These are phyloP conservation scores for Hippocampus comes DNA, from an alignment of 2,113 vertebrate genomes.

Conservation along the genomic window DNA sequence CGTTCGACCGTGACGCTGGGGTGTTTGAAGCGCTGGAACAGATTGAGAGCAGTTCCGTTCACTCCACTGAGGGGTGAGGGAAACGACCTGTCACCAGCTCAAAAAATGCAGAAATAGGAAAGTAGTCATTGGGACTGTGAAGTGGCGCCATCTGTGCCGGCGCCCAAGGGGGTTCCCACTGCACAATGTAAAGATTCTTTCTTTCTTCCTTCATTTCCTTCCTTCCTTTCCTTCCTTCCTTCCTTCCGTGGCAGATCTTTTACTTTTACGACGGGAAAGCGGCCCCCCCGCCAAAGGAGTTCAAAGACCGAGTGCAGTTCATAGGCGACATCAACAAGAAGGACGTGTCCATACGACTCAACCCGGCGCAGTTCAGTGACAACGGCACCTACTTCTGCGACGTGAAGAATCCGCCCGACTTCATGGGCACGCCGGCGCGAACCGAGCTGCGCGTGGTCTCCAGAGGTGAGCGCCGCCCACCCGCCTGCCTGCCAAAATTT, in stretches of 20 bases:
- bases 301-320: constrained; percentile 82
- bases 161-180: no score
- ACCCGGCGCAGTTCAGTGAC: constrained; percentile 83
- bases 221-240: constrained; percentile 5
- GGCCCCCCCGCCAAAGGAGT: constrained; percentile 67
- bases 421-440: constrained; percentile 73
- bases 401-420: constrained; percentile 88
- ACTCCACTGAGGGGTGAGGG: no score
- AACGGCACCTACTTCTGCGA: constrained; percentile 90
- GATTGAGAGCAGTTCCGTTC: no score
- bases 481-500: no score
- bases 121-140: no score
- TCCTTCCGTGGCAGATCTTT: constrained; percentile 76
- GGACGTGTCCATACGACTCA: constrained; percentile 86
- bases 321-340: constrained; percentile 89
- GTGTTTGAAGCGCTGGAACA: no score
- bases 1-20: no score
- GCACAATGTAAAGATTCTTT: no score
- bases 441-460: constrained; percentile 83
- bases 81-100: no score
- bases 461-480: constrained; percentile 73
- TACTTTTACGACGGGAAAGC: constrained; percentile 74
- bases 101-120: no score
- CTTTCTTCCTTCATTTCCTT: background rate
- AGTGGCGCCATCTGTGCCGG: no score